phyloP scores from a whole-genome alignment of 2,113 vertebrate species.

The Stomatorhinus ivindoensis region DNA sequence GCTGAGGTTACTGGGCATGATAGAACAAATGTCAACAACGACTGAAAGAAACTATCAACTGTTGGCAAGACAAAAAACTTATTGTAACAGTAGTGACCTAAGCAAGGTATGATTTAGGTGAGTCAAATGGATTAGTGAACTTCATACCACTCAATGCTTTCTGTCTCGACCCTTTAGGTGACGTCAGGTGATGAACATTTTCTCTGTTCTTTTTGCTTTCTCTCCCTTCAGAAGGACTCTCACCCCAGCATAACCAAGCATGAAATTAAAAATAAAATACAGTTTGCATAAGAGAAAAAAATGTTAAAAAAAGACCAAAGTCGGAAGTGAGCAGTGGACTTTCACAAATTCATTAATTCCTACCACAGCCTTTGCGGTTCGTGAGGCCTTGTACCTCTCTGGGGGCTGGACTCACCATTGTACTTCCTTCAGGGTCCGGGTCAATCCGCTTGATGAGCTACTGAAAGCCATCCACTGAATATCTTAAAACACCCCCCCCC shows the following conservation, averaged over 20 bases:
- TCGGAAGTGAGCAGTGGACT: background rate
- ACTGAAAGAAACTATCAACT: background rate
- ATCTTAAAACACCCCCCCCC: background rate
- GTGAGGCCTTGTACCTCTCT: background rate
- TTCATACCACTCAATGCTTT: background rate
- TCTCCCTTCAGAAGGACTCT: background rate
- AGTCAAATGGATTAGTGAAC: background rate
- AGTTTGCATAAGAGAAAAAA: background rate
- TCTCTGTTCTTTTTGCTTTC: too few relatives aligned
- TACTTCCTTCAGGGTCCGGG: background rate
- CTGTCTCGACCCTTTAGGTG: background rate
- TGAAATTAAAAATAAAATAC: background rate
- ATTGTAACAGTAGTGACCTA: background rate
- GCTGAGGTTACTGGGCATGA: background rate
- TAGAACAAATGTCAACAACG: background rate
- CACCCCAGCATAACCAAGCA: background rate
- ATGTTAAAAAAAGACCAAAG: background rate
- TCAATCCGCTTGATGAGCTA: background rate
- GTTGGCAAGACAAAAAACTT: background rate
- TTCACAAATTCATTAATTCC: constrained; percentile 11
- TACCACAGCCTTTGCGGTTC: background rate
- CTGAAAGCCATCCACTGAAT: background rate
- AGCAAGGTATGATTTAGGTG: background rate
- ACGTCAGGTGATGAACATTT: background rate
- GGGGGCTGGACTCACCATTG: background rate